Evolutionary conservation across 1,140 invertebrate genomes (phyloP), one percentile per base, ranked within the genome.

Genomic region (Atopsyche davidsoni): DNA sequence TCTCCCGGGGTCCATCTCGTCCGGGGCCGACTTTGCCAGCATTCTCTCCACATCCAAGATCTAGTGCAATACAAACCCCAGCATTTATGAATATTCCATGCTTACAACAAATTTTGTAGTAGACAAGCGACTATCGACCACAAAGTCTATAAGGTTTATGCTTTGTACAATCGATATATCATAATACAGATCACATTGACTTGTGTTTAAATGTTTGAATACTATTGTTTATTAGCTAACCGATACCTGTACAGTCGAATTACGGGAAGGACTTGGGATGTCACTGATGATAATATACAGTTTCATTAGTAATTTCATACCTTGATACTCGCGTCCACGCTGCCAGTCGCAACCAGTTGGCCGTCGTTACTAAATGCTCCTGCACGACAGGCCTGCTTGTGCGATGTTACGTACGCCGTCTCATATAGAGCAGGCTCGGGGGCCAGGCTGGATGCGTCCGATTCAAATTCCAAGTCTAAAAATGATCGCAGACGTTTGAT

Each of bases 351-450:
- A n/a, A 98, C 90, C 0, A 99, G 71, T 59, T 95, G 87, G 0
- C 95, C 96, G 75, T 96, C 94, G 6, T 79, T 72, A 56, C 92
- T 96, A 65, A 99, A 99, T 19, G 92, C 92, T 11, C 93, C 95
- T 1, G 93, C 87, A 46, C 95, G 75, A 62, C 96, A 98, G 49
- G 93, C 86, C 50, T 89, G 94, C 75, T 99, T 99, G 66, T 99
- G 96, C 2, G 94, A 94, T 3, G 96, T 99, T 1, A 99, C 93
- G 69, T 99, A 99, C 2, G 94, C 95, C 0, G 96, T 99, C 74
- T 99, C 96, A 68, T 98, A 99, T 10, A 90, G 80, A 0, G 92
- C 91, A 18, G 92, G 92, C 65, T 96, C 93, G 0, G 95, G 92
- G 0, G 95, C 94, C 25, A 91, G 77, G 0, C 87, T 82, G 2